Percentiles rank a stretch among this genome's conserved stretches.
phyloP scores from a whole-genome alignment of 2,888 invertebrate genomes.

The Xanthia togata region DNA sequence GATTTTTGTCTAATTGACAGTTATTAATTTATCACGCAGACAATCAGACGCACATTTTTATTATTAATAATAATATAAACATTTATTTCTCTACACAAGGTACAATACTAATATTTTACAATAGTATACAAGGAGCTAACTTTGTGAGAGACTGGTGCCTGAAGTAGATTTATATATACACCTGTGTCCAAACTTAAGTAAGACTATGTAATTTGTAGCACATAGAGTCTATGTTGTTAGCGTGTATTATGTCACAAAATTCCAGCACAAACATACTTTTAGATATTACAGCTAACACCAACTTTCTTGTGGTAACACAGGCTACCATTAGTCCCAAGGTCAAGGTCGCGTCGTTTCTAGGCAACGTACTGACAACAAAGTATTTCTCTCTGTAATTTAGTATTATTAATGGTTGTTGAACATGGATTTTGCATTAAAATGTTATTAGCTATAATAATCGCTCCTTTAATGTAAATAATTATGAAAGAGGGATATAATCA shows the following conservation, averaged over 20 bases:
- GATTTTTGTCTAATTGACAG: background rate
- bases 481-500: conserved; percentile 24
- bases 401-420: conserved; percentile 65
- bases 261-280: conserved; percentile 42
- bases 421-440: conserved; percentile 69
- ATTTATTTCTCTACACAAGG: too few species aligned
- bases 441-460: conserved; percentile 64
- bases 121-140: too few species aligned
- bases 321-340: conserved; percentile 68
- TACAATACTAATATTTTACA: too few species aligned
- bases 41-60: background rate
- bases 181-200: too few species aligned
- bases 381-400: conserved; percentile 60
- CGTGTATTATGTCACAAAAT: conserved; percentile 36
- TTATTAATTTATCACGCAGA: conserved; percentile 4
- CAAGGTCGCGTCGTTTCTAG: conserved; percentile 66
- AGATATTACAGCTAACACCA: conserved; percentile 44
- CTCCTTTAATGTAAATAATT: conserved; percentile 48
- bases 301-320: conserved; percentile 57
- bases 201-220: conserved; percentile 1
- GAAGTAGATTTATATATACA: too few species aligned
- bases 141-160: too few species aligned
- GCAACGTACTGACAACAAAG: conserved; percentile 74
- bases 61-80: too few species aligned
- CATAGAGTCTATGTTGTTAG: background rate